Conservation (phyloP, 1,140 invertebrate genomes). For the Drosophila fuyamai region DNA sequence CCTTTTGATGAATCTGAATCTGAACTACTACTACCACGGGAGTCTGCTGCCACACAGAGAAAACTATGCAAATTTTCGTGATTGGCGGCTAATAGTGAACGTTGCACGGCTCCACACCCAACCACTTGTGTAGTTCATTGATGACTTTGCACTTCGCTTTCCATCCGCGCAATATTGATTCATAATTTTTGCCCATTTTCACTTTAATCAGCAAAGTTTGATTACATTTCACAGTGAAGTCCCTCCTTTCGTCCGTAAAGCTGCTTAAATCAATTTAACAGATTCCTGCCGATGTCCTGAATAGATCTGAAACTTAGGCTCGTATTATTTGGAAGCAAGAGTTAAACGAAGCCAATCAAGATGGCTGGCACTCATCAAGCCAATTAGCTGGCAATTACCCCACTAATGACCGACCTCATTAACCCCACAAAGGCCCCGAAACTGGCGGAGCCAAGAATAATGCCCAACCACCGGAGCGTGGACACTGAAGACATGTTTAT, state of each 20-base stretch:
- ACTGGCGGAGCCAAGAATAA: conserved; percentile 18
- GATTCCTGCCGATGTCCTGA: not conserved
- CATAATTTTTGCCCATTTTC: conserved; percentile 70
- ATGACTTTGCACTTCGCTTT: conserved; percentile 59
- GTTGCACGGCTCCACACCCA: not conserved
- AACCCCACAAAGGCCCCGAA: conserved; percentile 31
- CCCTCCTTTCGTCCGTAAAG: no score
- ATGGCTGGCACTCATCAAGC: conserved; percentile 27
- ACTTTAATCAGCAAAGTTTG: conserved; percentile 66
- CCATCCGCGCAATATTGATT: conserved; percentile 58
- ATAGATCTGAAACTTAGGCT: not conserved
- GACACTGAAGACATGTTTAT: conserved; percentile 43
- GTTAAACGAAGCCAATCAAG: conserved; percentile 34
- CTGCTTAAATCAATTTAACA: conserved; percentile 6
- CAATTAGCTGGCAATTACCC: conserved; percentile 76
- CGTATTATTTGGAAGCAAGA: not conserved
- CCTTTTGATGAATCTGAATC: not conserved
- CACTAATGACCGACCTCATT: conserved; percentile 66
- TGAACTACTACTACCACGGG: conserved; percentile 13
- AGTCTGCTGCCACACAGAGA: not conserved
- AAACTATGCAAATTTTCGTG: conserved; percentile 38
- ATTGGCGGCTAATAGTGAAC: conserved; percentile 20
- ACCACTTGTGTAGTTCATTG: conserved; percentile 37
- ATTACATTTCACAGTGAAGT: conserved; percentile 37
- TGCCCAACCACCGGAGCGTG: conserved; percentile 13